Base-by-base conservation (phyloP, 1,140 invertebrate genomes). In the Drosophila triauraria region DNA sequence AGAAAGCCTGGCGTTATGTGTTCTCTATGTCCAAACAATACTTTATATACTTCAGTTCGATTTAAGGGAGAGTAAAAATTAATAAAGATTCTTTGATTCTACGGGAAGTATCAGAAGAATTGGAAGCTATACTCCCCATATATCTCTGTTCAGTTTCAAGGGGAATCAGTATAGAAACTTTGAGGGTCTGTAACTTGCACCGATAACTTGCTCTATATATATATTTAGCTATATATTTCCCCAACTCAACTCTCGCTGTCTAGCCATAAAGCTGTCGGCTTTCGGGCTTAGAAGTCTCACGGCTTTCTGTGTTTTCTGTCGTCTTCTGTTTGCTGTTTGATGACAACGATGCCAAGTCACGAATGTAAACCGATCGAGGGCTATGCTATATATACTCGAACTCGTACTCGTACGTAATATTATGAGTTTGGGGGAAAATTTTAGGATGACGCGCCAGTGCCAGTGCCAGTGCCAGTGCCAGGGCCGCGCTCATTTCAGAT, bases 181-280 rank as follows among this genome's bases (percentile, higher is more conserved):
- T 27, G 17, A 65, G 53, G 27, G 53, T 25, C 63, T 79, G 65
- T 60, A 64, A 57, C 60, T 79, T 38, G 44, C 60, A 65, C 54
- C 77, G 75, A 72, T 71, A 64, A 72, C 69, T 78, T 78, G 60
- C 75, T 79, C 67, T 50, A 79, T 65, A 79, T 54, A 79, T 54
- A 54, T 35, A 20, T 53, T 13, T 20, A 32, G 17, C 6, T 20
- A 48, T 20, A 23, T 58, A 46, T 46, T 58, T 35, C 51, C 44
- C 25, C 50, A 27, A 40, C 20, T 46, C 35, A 20, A 12, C 32
- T 60, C 25, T 42, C 8, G 50, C 32, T 40, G 48, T 32, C 62
- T 56, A 4, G 53, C 54, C 67, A 72, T 75, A 75, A 75, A 75
- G 69, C 47, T 74, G 71, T 44, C 68, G 69, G 69, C 71, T 75